A percentile compares a stretch with the other conserved stretches of the same genome.
These are phyloP conservation scores for Umimayanthus kanabou DNA, from an alignment of 92 coral and sea anemone species.

Conservation along the genomic window DNA sequence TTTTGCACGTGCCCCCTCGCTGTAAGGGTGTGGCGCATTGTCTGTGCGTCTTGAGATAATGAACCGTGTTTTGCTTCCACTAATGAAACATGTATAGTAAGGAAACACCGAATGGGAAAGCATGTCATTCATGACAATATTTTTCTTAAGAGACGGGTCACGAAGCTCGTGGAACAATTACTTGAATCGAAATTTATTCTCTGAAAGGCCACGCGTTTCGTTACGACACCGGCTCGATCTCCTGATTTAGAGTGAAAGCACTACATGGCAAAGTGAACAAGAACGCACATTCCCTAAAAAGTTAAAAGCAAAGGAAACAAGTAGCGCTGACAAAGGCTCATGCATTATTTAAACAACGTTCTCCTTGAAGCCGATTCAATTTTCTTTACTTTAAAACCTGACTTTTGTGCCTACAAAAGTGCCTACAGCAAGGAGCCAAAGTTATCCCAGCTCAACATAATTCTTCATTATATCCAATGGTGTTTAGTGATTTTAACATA, in stretches of 20 bases:
- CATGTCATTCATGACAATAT: slow-evolving; percentile 22
- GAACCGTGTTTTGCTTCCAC: slow-evolving; percentile 59
- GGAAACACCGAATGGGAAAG: slow-evolving; percentile 51
- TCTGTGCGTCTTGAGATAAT: slow-evolving; percentile 58
- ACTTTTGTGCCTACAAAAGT: slow-evolving; percentile 3
- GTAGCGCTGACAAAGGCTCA: slow-evolving; percentile 22
- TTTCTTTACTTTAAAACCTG: slow-evolving; percentile 4
- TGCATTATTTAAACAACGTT: slow-evolving; percentile 36
- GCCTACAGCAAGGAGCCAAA: background rate
- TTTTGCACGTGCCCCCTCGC: slow-evolving; percentile 79
- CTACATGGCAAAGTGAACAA: slow-evolving; percentile 20
- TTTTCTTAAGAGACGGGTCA: slow-evolving; percentile 26
- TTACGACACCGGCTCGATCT: too few relatives aligned
- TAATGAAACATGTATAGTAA: slow-evolving; percentile 56
- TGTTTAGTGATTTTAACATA: background rate
- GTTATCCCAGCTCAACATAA: background rate
- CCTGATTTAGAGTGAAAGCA: background rate
- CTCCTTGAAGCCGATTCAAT: background rate
- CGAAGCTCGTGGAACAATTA: slow-evolving; percentile 27
- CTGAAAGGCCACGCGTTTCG: background rate
- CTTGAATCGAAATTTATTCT: background rate
- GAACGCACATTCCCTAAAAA: background rate
- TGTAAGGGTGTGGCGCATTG: slow-evolving; percentile 85
- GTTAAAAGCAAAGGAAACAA: background rate
- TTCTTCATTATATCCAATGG: background rate